phyloP scores from a whole-genome alignment of 2,888 invertebrate species.

The Campaea margaritaria region DNA sequence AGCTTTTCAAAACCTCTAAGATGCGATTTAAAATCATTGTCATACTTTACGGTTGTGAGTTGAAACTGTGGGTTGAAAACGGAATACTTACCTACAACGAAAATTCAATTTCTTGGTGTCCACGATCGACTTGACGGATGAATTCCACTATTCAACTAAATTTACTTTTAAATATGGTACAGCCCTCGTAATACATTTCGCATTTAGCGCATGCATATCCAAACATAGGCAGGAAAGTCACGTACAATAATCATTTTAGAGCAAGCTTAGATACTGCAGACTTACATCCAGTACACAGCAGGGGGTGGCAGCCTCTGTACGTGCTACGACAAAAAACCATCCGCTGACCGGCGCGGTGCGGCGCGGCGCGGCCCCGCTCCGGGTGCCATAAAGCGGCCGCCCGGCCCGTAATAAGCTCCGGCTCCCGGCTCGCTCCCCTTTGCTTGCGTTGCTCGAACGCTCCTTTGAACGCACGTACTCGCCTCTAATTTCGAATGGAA shows the following conservation, averaged over 20 bases:
- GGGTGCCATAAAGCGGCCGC: conserved; percentile 70
- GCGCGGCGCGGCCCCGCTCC: conserved; percentile 55
- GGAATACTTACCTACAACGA: too few species aligned
- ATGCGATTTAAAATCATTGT: too few species aligned
- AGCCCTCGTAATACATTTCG: too few species aligned
- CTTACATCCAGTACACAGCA: neutral
- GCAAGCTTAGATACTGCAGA: conserved; percentile 5
- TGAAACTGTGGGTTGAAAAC: too few species aligned
- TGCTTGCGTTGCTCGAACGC: conserved; percentile 72
- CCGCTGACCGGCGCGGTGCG: conserved; percentile 56
- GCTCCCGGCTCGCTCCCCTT: conserved; percentile 56
- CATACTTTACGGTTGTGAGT: too few species aligned
- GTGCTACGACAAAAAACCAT: conserved; percentile 78
- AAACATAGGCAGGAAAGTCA: neutral
- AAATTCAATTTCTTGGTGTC: too few species aligned
- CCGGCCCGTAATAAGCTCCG: conserved; percentile 49
- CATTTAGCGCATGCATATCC: neutral
- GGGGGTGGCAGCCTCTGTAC: conserved; percentile 51
- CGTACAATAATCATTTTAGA: neutral
- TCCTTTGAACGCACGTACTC: conserved; percentile 76
- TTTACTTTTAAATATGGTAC: too few species aligned
- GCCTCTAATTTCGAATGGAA: conserved; percentile 73
- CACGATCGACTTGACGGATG: too few species aligned
- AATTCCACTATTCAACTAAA: too few species aligned
- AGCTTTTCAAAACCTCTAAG: too few species aligned